Conservation (phyloP, 1,140 invertebrate genomes). For the Papilio polyxenes region DNA sequence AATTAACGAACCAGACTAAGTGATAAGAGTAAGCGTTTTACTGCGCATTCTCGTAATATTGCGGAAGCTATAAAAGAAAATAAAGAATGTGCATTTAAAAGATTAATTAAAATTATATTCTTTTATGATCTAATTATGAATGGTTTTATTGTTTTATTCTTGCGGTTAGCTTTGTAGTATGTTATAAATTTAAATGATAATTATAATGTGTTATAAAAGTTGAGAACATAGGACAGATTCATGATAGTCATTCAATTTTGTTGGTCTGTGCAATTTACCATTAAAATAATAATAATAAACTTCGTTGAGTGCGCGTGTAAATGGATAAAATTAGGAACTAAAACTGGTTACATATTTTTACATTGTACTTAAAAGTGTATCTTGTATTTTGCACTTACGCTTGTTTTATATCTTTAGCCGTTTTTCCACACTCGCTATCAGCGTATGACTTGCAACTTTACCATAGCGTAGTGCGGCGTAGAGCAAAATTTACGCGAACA, state of each 20-base stretch:
- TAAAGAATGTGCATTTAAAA: not conserved
- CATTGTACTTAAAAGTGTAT: no score
- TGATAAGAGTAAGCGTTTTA: slow-evolving; percentile 36
- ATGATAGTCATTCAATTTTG: no score
- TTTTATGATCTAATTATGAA: not conserved
- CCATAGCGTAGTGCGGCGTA: slow-evolving; percentile 52
- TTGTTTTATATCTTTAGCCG: not conserved
- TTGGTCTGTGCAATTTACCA: no score
- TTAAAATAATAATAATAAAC: no score
- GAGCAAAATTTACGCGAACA: slow-evolving; percentile 67
- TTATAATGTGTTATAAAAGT: not conserved
- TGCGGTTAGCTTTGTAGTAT: not conserved
- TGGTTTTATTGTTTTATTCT: not conserved
- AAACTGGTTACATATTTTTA: no score
- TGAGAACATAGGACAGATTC: not conserved
- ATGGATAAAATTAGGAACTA: no score
- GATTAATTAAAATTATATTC: not conserved
- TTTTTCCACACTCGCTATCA: not conserved
- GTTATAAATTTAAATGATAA: not conserved
- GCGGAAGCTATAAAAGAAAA: not conserved
- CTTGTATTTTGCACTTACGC: no score
- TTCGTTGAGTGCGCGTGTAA: no score
- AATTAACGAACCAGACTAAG: slow-evolving; percentile 65
- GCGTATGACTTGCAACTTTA: slow-evolving; percentile 38
- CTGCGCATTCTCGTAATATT: not conserved